Base-by-base conservation (phyloP, 2,797 vertebrate genomes). In the Parotocinclus haroldoi region DNA sequence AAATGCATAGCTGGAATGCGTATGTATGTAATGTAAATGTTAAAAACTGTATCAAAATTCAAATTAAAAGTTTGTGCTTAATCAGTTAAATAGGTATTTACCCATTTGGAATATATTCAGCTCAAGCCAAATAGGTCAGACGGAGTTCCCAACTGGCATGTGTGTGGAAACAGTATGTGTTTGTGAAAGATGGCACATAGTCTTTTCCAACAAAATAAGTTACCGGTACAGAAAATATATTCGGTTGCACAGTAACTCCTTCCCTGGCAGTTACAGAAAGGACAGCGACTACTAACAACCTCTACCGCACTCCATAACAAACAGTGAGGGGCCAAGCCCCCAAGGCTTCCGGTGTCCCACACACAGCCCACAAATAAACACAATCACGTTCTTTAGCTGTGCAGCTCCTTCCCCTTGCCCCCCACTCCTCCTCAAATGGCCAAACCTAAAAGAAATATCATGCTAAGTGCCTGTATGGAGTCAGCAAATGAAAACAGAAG, bases 261-360 rank as follows among this genome's bases (percentile, higher is more conserved):
- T 89, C 87, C 86, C 87, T 85, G 86, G 87, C 89, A 89, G 90
- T 91, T 89, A 90, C 77, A 87, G 86, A n/a, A n/a, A 88, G 85
- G 86, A 86, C 85, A 88, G 86, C 92, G 87, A 86, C 76, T 77
- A 75, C 88, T 88, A 88, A 84, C 66, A 78, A 76, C 80, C 88
- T 91, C 89, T 89, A 87, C 85, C 85, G 86, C 76, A 80, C 85
- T 85, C 85, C 80, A 85, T 89, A 90, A 90, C 88, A 90, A 89
- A 90, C 85, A 90, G 82, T 67, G 60, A 61, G 37, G 77, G 78
- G 73, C 79, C 76, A 63, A 80, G 86, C 88, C 90, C 87, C 80
- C 74, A 77, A 86, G 87, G 88, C 87, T 90, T 92, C 88, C 90
- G 90, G 88, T 73, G 61, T 86, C 85, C 87, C 83, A 86, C 81